phyloP scores from a whole-genome alignment of 1,140 invertebrate species.

The Cecropterus lyciades region DNA sequence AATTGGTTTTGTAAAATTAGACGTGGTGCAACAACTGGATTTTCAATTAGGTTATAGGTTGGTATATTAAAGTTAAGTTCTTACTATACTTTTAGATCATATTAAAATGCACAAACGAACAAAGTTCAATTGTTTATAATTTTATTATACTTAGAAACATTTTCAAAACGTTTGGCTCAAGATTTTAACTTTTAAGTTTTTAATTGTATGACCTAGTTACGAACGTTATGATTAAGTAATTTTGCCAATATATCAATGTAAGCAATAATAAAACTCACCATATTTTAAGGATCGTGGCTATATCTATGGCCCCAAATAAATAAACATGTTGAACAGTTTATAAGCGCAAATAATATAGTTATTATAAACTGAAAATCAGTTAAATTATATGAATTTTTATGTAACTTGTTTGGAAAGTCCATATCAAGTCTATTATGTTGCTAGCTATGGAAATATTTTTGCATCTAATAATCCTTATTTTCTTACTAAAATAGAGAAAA shows the following conservation, averaged over 20 bases:
- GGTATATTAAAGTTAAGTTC: too few species aligned
- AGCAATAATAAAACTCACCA: slow-evolving; percentile 70
- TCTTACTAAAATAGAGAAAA: too few species aligned
- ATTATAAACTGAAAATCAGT: too few species aligned
- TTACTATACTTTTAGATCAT: too few species aligned
- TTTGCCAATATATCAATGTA: slow-evolving; percentile 73
- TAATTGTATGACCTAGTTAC: slow-evolving; percentile 61
- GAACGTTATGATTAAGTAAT: slow-evolving; percentile 47
- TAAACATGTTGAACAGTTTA: not conserved
- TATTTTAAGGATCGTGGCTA: slow-evolving; percentile 48
- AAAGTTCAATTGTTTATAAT: slow-evolving; percentile 26
- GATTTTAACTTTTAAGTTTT: slow-evolving; percentile 58
- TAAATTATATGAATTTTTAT: too few species aligned
- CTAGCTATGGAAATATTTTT: too few species aligned
- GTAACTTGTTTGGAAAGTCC: too few species aligned
- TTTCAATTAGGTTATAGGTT: too few species aligned
- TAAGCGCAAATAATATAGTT: too few species aligned
- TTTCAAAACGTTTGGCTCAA: slow-evolving; percentile 66
- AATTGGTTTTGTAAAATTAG: not conserved
- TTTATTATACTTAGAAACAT: slow-evolving; percentile 3
- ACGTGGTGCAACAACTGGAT: too few species aligned
- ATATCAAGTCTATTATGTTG: too few species aligned
- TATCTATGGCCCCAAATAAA: slow-evolving; percentile 13
- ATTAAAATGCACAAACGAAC: slow-evolving; percentile 22
- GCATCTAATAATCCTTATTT: too few species aligned